Base-by-base conservation (phyloP, 2,113 vertebrate genomes). In the Pseudopodoces humilis region DNA sequence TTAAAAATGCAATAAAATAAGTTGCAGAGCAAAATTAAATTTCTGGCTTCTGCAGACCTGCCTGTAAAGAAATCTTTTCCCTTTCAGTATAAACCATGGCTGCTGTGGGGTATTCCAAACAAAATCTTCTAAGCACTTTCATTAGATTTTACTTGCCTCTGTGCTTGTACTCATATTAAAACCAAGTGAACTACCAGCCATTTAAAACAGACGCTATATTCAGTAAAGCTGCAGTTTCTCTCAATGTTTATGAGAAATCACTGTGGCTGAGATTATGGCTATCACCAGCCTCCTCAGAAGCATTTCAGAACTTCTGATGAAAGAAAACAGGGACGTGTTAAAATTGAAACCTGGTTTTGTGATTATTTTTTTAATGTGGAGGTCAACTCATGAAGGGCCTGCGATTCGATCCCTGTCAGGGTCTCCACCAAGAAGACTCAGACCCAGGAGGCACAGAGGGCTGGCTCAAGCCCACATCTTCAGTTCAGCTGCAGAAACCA, bases 1-100 rank as follows among this genome's bases (percentile, higher is more conserved):
- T 98, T 98, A 98, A 98, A 98, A 98, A 98, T 97, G 97, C 97
- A 98, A 98, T 98, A 98, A 98, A 98, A 97, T 97, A 98, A 98
- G 97, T 97, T 97, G 96, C 96, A 76, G 96, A 96, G 91, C 90
- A 97, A 97, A 97, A 98, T 97, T 98, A 97, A 97, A 98, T 98
- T 98, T 98, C 96, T 98, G 94, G 92, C 94, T 98, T 97, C 79
- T 96, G 76, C 87, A 94, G 89, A 87, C 95, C 95, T 82, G 80
- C 78, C 79, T 96, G 97, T 88, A 94, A 97, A 94, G 96, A 96
- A 95, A 94, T 90, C 81, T 87, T 92, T 89, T 56, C 94, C 78
- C 88, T 83, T 86, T 71, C 64, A 56, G 59, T 90, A 77, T 31
- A 90, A 94, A 88, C 69, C 65, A 84, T 23, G 52, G 77, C 76